Percentiles rank a stretch among this genome's conserved stretches.
Evolutionary conservation across 2,113 vertebrate species (phyloP).

Genomic region (Daphoenositta chrysoptera): DNA sequence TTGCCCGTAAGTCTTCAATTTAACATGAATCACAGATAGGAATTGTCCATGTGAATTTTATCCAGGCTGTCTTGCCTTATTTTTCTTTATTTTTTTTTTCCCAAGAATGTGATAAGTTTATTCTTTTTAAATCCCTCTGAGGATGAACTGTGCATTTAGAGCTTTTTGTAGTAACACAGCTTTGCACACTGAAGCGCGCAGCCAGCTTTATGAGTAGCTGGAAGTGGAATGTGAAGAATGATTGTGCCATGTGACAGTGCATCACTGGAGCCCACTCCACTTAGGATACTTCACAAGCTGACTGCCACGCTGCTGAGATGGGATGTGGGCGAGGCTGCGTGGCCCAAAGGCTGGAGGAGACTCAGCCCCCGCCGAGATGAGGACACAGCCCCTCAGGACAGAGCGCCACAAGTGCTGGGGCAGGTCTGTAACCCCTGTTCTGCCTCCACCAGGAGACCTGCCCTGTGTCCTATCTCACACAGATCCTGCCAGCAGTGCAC

Average conservation of each 20-base stretch:
- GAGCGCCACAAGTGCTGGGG: neutral
- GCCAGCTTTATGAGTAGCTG: slow-evolving; percentile 12
- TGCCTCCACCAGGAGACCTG: neutral
- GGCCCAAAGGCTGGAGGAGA: neutral
- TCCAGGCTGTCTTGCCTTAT: neutral
- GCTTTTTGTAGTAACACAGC: slow-evolving; percentile 41
- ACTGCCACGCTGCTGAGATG: neutral
- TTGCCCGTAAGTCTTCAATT: neutral
- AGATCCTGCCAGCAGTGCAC: neutral
- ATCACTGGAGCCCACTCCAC: neutral
- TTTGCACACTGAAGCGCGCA: slow-evolving; percentile 24
- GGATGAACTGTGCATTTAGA: slow-evolving; percentile 1
- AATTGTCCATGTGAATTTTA: neutral
- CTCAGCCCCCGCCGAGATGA: neutral
- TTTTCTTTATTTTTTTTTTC: neutral
- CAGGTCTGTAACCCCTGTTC: neutral
- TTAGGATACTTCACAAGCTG: neutral
- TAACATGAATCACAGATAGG: neutral
- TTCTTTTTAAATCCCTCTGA: slow-evolving; percentile 53
- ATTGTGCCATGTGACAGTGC: neutral
- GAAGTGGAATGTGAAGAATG: slow-evolving; percentile 41
- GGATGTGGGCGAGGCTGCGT: rapidly evolving
- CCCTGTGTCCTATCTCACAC: neutral
- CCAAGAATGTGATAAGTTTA: slow-evolving; percentile 59
- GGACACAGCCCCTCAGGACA: neutral